Evolutionary conservation across 2,113 vertebrate species (phyloP).

Genomic region (Nymphicus hollandicus): DNA sequence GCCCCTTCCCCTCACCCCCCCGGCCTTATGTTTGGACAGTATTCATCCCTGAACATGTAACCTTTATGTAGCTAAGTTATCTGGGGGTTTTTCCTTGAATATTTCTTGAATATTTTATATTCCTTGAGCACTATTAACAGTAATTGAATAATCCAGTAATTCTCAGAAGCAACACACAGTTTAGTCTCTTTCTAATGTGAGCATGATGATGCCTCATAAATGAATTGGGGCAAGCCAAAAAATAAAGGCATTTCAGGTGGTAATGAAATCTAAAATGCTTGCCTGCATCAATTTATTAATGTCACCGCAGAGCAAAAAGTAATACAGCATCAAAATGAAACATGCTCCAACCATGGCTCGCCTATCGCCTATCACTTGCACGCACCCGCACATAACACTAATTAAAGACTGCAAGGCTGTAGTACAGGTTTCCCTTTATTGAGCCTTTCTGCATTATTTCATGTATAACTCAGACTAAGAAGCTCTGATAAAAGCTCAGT

Average conservation of each 20-base stretch:
- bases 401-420: background rate
- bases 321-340: background rate
- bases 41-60: background rate
- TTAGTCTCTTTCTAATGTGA: conserved; percentile 1
- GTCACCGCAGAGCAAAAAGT: conserved; percentile 11
- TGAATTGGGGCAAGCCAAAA: conserved; percentile 28
- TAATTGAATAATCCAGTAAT: conserved; percentile 62
- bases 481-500: conserved; percentile 40
- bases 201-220: conserved; percentile 25
- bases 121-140: background rate
- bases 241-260: conserved; percentile 6
- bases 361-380: background rate
- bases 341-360: background rate
- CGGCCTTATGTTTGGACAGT: background rate
- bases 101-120: conserved; percentile 43
- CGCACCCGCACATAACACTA: background rate
- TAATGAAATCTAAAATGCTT: conserved; percentile 22
- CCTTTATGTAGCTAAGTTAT: background rate
- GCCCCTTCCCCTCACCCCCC: background rate
- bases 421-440: background rate
- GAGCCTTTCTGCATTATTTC: conserved; percentile 14
- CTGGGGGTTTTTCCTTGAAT: conserved; percentile 4
- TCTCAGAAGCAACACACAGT: conserved; percentile 25
- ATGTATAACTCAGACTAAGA: conserved; percentile 14
- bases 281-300: conserved; percentile 14